Percentiles rank a stretch among this genome's conserved stretches.
Evolutionary conservation across 2,888 invertebrate species (phyloP).

Genomic region (Pyrocoelia pectoralis): DNA sequence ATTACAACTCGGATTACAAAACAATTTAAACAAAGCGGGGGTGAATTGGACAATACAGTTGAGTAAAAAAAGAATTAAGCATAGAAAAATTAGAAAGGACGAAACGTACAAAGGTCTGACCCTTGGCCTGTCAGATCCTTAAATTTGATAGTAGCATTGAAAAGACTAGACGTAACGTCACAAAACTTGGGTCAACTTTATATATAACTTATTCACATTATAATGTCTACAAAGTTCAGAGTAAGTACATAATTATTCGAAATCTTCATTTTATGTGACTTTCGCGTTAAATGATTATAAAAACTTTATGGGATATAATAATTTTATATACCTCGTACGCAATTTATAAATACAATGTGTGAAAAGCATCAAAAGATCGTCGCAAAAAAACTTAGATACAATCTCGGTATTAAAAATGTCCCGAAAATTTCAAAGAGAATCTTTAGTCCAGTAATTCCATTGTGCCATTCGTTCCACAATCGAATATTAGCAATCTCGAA

Average conservation of each 20-base stretch:
- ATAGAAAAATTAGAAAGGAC: conserved; percentile 42
- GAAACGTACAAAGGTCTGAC: conserved; percentile 48
- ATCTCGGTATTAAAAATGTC: conserved; percentile 44
- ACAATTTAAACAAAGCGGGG: conserved; percentile 34
- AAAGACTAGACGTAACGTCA: conserved; percentile 46
- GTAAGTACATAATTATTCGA: neutral
- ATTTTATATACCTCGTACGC: neutral
- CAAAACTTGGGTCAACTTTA: conserved; percentile 36
- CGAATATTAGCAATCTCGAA: conserved; percentile 39
- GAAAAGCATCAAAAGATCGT: conserved; percentile 25
- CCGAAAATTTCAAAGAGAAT: conserved; percentile 29
- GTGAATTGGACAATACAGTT: conserved; percentile 40
- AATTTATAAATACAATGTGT: conserved; percentile 17
- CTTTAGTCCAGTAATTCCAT: conserved; percentile 43
- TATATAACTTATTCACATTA: conserved; percentile 13
- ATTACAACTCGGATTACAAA: neutral
- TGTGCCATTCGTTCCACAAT: conserved; percentile 39
- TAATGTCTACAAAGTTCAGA: neutral
- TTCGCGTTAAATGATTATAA: neutral
- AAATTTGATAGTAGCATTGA: conserved; percentile 48
- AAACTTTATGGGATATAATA: neutral
- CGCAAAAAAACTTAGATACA: conserved; percentile 42
- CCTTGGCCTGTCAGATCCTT: conserved; percentile 51
- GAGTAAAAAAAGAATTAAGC: conserved; percentile 39
- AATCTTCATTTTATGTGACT: neutral